These are phyloP conservation scores for Hydractinia symbiolongicarpus DNA, from an alignment of 30 jellyfish, hydroid and myxozoan genomes.

Conservation along the genomic window DNA sequence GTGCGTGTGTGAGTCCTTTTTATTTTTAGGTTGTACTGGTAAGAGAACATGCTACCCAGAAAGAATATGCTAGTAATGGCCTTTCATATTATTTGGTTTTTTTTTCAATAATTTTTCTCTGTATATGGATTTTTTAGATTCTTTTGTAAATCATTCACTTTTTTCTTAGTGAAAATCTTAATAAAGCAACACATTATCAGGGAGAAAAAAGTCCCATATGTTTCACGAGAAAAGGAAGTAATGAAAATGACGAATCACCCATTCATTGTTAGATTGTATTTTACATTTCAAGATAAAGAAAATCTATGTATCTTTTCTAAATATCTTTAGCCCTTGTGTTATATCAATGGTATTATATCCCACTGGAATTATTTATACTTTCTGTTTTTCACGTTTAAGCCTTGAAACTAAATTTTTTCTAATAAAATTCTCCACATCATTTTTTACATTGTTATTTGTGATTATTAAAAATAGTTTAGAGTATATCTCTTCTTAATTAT, in stretches of 20 bases:
- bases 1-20: too few species aligned
- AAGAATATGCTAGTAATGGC: conserved; percentile 62
- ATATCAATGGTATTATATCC: too few species aligned
- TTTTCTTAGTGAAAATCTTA: conserved; percentile 68
- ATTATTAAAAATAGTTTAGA: too few species aligned
- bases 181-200: conserved; percentile 77
- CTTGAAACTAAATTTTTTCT: too few species aligned
- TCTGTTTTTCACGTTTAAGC: too few species aligned
- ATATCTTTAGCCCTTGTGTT: not conserved
- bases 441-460: not conserved
- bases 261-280: conserved; percentile 74
- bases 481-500: conserved; percentile 21
- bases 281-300: conserved; percentile 92
- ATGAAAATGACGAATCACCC: conserved; percentile 94
- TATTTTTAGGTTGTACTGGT: conserved; percentile 59
- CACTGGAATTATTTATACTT: too few species aligned
- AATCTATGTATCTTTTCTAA: conserved; percentile 76
- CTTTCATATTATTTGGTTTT: too few species aligned
- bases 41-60: conserved; percentile 48
- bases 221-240: conserved; percentile 88
- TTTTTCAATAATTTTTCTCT: too few species aligned
- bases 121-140: too few species aligned
- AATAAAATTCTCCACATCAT: not conserved
- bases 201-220: conserved; percentile 83
- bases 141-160: not conserved